phyloP scores from a whole-genome alignment of 2,113 vertebrate genomes.

The Calyptommatus sinebrachiatus region DNA sequence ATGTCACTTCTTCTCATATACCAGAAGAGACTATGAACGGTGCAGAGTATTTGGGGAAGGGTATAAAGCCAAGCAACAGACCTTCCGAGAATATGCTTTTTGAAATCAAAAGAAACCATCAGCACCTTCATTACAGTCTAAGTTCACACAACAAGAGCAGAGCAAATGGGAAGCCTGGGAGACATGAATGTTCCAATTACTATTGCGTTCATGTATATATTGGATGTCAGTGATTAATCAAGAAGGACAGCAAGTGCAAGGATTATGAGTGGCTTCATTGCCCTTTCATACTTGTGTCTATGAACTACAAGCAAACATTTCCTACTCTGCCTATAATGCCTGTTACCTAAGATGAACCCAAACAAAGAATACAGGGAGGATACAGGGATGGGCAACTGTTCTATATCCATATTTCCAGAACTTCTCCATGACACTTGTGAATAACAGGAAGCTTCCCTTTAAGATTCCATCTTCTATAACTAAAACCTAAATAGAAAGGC shows the following conservation, averaged over 20 bases:
- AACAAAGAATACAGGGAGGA: background rate
- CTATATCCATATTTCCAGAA: slow-evolving; percentile 9
- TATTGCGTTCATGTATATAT: background rate
- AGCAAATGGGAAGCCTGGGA: background rate
- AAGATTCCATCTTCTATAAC: background rate
- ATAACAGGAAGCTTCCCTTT: background rate
- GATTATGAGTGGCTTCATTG: background rate
- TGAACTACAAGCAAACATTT: background rate
- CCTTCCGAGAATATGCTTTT: background rate
- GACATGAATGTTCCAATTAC: background rate
- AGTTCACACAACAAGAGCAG: background rate
- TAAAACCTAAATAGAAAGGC: background rate
- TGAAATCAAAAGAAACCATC: background rate
- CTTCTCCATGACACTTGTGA: background rate
- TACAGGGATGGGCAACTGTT: background rate
- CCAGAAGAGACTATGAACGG: background rate
- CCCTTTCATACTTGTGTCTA: background rate
- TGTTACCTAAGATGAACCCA: background rate
- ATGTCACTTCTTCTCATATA: background rate
- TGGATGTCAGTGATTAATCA: background rate
- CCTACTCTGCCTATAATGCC: background rate
- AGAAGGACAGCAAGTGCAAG: background rate
- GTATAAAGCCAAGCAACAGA: background rate
- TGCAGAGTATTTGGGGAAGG: background rate
- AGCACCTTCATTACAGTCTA: background rate